A percentile compares a stretch with the other conserved stretches of the same genome.
phyloP scores from a whole-genome alignment of 2,797 vertebrate genomes.

The Atherinosoma microstoma region DNA sequence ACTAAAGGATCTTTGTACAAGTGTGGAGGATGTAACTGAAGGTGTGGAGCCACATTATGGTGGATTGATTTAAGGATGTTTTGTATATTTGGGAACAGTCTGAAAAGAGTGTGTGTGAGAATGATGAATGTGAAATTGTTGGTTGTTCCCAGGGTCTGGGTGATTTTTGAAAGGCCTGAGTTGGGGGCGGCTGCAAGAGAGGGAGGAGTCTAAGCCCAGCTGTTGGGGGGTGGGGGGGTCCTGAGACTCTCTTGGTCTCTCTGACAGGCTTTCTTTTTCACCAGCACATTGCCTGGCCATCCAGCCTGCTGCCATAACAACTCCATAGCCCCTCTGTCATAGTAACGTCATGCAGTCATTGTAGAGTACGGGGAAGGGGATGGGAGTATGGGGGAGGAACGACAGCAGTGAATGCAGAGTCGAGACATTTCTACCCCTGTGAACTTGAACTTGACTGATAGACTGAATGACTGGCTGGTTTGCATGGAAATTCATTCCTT shows the following conservation, averaged over 20 bases:
- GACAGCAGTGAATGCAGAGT: constrained; percentile 74
- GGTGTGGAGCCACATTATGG: constrained; percentile 5
- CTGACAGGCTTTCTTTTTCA: constrained; percentile 95
- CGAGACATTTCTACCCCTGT: constrained; percentile 75
- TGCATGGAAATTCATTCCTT: constrained; percentile 59
- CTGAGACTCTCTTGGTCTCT: constrained; percentile 82
- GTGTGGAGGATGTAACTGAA: neutral
- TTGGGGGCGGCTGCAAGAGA: constrained; percentile 1
- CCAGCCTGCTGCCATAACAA: constrained; percentile 95
- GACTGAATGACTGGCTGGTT: constrained; percentile 57
- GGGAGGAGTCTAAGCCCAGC: constrained; percentile 86
- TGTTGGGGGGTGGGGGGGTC: constrained; percentile 83
- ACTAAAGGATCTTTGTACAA: constrained; percentile 45
- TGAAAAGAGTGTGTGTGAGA: constrained; percentile 38
- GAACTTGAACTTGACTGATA: constrained; percentile 88
- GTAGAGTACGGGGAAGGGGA: constrained; percentile 21
- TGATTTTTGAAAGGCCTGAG: constrained; percentile 78
- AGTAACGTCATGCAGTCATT: constrained; percentile 66
- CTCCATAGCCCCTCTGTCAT: constrained; percentile 84
- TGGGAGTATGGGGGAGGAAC: constrained; percentile 37
- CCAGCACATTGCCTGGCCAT: constrained; percentile 87
- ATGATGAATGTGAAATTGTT: constrained; percentile 94
- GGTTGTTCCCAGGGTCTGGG: constrained; percentile 93
- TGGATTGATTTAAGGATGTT: constrained; percentile 29
- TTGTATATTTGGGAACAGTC: constrained; percentile 7